Conservation (phyloP, 2,797 vertebrate species). For the Phalloptychus januarius region DNA sequence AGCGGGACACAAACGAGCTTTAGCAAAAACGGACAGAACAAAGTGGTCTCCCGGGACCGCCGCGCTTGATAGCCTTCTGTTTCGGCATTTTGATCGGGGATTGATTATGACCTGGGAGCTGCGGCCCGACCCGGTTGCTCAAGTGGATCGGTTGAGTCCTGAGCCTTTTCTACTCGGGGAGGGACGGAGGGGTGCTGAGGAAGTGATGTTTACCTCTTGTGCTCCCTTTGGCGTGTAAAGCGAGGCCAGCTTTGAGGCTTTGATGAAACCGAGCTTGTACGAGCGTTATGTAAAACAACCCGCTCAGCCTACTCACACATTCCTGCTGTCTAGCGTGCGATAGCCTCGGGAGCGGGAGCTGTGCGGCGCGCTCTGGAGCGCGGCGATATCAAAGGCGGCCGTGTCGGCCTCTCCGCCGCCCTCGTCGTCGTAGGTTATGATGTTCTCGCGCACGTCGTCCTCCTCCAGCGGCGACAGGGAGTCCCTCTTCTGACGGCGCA, state of each 20-base stretch:
- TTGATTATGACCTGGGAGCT: constrained; percentile 49
- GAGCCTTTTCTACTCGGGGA: constrained; percentile 28
- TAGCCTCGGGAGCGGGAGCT: constrained; percentile 77
- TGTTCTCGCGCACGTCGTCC: constrained; percentile 92
- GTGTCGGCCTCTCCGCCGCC: constrained; percentile 93
- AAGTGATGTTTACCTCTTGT: constrained; percentile 15
- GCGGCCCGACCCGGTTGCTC: constrained; percentile 38
- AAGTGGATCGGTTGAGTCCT: constrained; percentile 57
- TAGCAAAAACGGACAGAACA: constrained; percentile 59
- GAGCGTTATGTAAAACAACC: constrained; percentile 3
- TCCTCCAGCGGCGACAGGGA: constrained; percentile 89
- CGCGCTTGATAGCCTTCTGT: constrained; percentile 55
- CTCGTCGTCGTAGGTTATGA: constrained; percentile 94
- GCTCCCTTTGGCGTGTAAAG: constrained; percentile 14
- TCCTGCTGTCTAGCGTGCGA: constrained; percentile 84
- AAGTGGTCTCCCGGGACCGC: constrained; percentile 58
- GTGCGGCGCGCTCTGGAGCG: constrained; percentile 87
- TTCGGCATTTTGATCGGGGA: constrained; percentile 52
- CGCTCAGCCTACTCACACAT: constrained; percentile 72
- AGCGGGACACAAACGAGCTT: constrained; percentile 53
- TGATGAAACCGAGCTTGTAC: constrained; percentile 30
- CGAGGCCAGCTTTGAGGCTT: constrained; percentile 11
- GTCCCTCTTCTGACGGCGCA: constrained; percentile 89
- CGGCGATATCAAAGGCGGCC: constrained; percentile 90
- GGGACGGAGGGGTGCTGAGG: background rate